A percentile compares a stretch with the other conserved stretches of the same genome.
phyloP scores from a whole-genome alignment of 2,888 invertebrate genomes.

The Tenthredo amoena region DNA sequence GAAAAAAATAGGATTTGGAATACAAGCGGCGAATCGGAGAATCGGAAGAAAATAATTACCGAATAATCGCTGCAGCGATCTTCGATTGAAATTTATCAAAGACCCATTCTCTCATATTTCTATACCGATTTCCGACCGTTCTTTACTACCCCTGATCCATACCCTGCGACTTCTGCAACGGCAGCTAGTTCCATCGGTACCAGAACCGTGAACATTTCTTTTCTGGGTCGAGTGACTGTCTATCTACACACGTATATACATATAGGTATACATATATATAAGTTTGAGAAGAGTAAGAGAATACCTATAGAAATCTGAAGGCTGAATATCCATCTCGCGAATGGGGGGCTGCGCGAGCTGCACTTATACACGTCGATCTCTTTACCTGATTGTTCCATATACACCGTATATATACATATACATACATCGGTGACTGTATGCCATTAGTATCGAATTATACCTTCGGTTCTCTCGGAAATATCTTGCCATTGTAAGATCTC shows the following conservation, averaged over 20 bases:
- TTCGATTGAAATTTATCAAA: no score
- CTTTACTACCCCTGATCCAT: no score
- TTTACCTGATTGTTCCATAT: neutral
- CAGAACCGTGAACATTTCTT: neutral
- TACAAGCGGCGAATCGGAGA: no score
- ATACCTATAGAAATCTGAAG: neutral
- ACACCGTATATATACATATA: neutral
- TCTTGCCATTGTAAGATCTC: neutral
- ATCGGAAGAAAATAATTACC: neutral
- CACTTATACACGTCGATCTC: neutral
- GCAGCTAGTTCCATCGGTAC: neutral
- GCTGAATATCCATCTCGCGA: neutral
- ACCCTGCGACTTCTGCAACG: no score
- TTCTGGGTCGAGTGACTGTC: constrained; percentile 13
- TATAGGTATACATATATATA: neutral
- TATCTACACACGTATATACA: neutral
- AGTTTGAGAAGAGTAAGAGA: neutral
- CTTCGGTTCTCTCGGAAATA: neutral
- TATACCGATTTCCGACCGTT: no score
- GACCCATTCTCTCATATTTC: no score
- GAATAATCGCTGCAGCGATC: neutral
- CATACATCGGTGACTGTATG: neutral
- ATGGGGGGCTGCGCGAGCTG: neutral
- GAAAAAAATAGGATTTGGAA: neutral
- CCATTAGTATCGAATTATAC: neutral